These are phyloP conservation scores for Ormyrus labotus DNA, from an alignment of 2,888 invertebrate genomes.

Conservation along the genomic window DNA sequence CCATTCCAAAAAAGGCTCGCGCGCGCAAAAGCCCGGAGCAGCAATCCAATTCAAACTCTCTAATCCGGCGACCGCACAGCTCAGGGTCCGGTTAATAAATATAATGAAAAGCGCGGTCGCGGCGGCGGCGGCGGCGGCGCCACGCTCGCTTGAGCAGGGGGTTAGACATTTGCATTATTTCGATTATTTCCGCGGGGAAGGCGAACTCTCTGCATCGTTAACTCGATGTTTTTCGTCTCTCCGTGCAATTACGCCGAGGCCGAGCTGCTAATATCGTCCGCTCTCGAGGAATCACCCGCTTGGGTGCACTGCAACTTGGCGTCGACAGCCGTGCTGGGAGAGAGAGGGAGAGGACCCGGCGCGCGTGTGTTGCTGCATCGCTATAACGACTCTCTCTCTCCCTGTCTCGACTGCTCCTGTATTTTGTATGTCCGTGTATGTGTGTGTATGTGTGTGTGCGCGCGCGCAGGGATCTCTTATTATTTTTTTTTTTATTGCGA, in stretches of 20 bases:
- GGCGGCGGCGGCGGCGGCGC: neutral
- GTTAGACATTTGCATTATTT: slow-evolving; percentile 50
- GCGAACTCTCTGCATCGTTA: slow-evolving; percentile 17
- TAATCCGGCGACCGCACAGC: no score
- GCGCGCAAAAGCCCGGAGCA: slow-evolving; percentile 12
- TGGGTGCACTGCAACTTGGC: slow-evolving; percentile 27
- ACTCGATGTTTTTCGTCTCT: slow-evolving; percentile 34
- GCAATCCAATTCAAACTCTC: slow-evolving; percentile 18
- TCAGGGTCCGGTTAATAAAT: slow-evolving; percentile 26
- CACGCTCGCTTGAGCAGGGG: slow-evolving; percentile 10
- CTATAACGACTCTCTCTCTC: slow-evolving; percentile 35
- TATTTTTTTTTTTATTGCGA: no score
- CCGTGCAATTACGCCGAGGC: slow-evolving; percentile 30
- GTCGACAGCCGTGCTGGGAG: slow-evolving; percentile 21
- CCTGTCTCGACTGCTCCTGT: neutral
- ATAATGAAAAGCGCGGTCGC: slow-evolving; percentile 25
- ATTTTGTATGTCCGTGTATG: neutral
- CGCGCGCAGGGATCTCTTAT: no score
- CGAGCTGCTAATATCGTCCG: slow-evolving; percentile 30
- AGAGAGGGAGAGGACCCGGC: no score
- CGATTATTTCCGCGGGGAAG: slow-evolving; percentile 36
- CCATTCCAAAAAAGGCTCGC: neutral
- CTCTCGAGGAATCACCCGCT: slow-evolving; percentile 30
- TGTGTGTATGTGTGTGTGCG: no score
- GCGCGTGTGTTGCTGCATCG: neutral